Percentiles rank a stretch among this genome's conserved stretches.
Evolutionary conservation across 2,113 vertebrate genomes (phyloP).

Genomic region (Eubucco bourcierii): DNA sequence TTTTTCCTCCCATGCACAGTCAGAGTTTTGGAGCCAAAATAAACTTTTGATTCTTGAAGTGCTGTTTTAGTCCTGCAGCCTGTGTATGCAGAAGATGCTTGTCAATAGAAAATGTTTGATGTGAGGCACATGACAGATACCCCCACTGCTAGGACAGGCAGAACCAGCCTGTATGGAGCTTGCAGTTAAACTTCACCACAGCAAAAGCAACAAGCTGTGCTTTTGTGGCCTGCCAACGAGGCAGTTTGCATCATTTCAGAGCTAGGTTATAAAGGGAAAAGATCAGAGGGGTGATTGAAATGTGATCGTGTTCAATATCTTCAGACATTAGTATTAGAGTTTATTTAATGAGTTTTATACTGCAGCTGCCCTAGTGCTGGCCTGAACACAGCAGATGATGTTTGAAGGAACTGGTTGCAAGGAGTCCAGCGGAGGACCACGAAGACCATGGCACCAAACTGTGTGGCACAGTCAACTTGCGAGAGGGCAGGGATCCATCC

Average conservation of each 20-base stretch:
- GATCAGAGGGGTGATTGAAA: conserved; percentile 5
- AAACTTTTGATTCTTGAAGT: conserved; percentile 26
- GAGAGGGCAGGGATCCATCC: too few relatives aligned
- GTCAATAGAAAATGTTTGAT: not conserved
- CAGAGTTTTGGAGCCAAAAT: conserved; percentile 24
- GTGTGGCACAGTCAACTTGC: too few relatives aligned
- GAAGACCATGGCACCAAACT: too few relatives aligned
- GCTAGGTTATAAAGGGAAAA: not conserved
- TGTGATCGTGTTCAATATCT: not conserved
- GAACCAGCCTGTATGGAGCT: not conserved
- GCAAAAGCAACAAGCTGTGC: not conserved
- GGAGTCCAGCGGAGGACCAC: not conserved
- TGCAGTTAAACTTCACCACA: not conserved
- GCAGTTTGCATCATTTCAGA: not conserved
- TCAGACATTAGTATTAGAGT: not conserved
- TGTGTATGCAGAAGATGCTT: not conserved
- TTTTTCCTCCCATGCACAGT: not conserved
- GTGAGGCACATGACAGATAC: not conserved
- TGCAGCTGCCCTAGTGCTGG: not conserved
- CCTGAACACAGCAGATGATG: not conserved
- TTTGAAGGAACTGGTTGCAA: conserved; percentile 2
- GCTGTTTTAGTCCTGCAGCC: conserved; percentile 3
- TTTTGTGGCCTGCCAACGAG: not conserved
- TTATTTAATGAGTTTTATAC: not conserved
- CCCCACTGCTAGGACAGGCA: not conserved